Base-by-base conservation (phyloP, 2,797 vertebrate genomes). In the Dallia pectoralis region DNA sequence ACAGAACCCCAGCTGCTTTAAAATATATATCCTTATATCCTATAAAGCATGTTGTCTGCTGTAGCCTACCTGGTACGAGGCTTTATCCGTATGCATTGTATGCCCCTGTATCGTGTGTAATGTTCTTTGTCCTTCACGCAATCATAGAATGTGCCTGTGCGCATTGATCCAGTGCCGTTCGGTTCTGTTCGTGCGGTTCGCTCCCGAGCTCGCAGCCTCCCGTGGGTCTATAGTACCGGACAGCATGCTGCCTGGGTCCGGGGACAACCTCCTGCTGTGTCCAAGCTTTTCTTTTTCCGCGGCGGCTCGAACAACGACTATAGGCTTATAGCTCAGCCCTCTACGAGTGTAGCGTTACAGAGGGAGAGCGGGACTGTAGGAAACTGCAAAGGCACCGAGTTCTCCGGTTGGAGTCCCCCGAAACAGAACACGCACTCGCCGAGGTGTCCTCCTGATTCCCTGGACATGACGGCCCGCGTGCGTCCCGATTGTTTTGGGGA, bases 391-490 rank as follows among this genome's bases (percentile, higher is more conserved):
- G 36, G 77, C 69, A 79, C 80, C 82, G 82, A 71, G 77, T 77
- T 86, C 71, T 85, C 76, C 81, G 47, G 67, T 74, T 84, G 79
- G 83, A 44, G 79, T 81, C 75, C 77, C 77, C 61, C 81, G 77
- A 79, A 79, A 80, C 85, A 36, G 73, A 84, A 84, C 87, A 84
- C 88, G 79, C 82, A 32, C 86, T 86, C 81, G 72, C 72, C 81
- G 80, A 82, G 85, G 81, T 74, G 82, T 79, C 82, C 78, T 81
- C 79, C 89, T 79, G 91, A 82, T 90, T 88, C 86, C 81, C 89
- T 89, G 75, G 89, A 88, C 92, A 91, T 92, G 90, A 89, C 87
- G 87, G 87, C 86, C 81, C 61, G 74, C 75, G 69, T 63, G 74
- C 75, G 69, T 83, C 81, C 68, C 81, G 79, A 77, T 85, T 76